Conservation (phyloP, 2,113 vertebrate genomes). For the Dolichotis patagonum region DNA sequence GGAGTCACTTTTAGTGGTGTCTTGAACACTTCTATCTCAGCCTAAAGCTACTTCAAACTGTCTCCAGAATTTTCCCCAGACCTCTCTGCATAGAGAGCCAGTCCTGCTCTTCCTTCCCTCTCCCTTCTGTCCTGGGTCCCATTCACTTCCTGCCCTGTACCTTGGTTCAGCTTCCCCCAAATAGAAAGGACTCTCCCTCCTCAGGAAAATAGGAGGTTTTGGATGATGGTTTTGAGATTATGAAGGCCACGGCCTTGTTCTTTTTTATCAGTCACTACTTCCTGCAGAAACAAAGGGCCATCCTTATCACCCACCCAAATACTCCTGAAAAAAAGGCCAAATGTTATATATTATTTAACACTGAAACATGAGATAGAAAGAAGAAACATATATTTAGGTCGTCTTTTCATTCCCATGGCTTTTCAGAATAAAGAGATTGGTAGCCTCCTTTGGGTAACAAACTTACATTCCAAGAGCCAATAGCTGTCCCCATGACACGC, state of each 20-base stretch:
- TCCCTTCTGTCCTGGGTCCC: too few relatives aligned
- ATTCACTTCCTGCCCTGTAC: not conserved
- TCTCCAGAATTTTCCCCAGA: not conserved
- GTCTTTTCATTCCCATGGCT: not conserved
- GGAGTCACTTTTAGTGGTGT: not conserved
- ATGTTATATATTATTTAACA: constrained; percentile 4
- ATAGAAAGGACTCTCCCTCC: not conserved
- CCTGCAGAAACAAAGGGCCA: not conserved
- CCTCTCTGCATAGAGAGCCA: not conserved
- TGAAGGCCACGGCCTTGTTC: not conserved
- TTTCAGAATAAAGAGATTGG: not conserved
- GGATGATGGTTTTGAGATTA: not conserved
- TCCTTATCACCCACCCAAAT: not conserved
- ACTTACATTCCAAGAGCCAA: not conserved
- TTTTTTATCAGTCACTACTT: not conserved
- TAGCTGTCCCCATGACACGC: not conserved
- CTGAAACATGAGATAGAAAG: not conserved
- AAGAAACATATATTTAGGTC: not conserved
- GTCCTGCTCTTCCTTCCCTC: not conserved
- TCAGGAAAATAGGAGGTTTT: not conserved
- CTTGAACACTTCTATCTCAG: not conserved
- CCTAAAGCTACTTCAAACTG: not conserved
- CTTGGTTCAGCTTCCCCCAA: not conserved
- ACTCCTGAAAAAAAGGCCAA: not conserved
- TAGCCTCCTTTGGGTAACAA: not conserved